These are phyloP conservation scores for Archilochus colubris DNA, from an alignment of 2,113 vertebrate species.

Conservation along the genomic window DNA sequence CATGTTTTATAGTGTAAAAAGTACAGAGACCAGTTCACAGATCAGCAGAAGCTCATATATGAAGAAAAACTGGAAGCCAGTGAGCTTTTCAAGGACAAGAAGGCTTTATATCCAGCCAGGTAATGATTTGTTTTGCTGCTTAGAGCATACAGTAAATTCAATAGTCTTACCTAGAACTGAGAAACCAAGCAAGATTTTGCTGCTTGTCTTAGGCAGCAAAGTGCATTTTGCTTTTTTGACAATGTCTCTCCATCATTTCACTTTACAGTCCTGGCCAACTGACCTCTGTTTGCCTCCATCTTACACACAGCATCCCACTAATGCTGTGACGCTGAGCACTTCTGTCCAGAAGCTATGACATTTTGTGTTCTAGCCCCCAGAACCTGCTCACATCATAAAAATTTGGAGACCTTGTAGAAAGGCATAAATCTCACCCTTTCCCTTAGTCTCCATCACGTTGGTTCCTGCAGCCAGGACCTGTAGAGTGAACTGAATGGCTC, in stretches of 20 bases:
- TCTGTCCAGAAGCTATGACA: background rate
- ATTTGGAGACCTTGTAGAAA: background rate
- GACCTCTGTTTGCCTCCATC: background rate
- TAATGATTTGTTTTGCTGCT: slow-evolving; percentile 51
- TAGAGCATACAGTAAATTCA: background rate
- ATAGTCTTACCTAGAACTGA: background rate
- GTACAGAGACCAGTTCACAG: slow-evolving; percentile 93
- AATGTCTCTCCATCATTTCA: background rate
- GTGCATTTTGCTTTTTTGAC: background rate
- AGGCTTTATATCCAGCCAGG: slow-evolving; percentile 96
- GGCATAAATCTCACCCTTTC: background rate
- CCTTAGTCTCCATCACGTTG: background rate
- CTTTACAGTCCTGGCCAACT: background rate
- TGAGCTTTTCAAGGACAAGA: slow-evolving; percentile 97
- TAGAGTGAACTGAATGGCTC: background rate
- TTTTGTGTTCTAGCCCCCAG: background rate
- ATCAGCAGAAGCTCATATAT: slow-evolving; percentile 91
- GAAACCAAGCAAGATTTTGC: background rate
- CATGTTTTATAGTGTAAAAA: slow-evolving; percentile 89
- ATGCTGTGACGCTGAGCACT: background rate
- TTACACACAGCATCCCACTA: background rate
- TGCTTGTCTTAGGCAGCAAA: background rate
- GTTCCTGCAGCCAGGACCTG: background rate
- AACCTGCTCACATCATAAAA: background rate
- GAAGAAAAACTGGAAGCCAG: slow-evolving; percentile 98